Evolutionary conservation across 1,140 invertebrate genomes (phyloP).

Genomic region (Neelides sp.): DNA sequence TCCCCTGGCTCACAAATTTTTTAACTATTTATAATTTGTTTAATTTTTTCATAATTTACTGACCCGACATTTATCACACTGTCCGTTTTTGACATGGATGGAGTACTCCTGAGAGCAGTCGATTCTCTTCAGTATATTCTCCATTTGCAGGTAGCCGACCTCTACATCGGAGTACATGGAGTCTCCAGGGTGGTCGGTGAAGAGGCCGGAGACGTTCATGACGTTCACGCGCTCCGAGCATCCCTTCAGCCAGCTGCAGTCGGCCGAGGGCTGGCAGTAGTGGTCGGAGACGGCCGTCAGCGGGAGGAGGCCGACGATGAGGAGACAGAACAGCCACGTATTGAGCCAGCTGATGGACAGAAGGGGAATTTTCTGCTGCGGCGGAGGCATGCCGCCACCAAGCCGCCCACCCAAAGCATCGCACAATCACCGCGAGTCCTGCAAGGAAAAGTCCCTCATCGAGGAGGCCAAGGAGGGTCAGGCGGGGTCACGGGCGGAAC

Average conservation of each 20-base stretch:
- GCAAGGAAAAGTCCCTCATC: constrained; percentile 13
- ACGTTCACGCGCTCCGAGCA: constrained; percentile 8
- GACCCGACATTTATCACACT: constrained; percentile 26
- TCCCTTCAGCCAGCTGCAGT: constrained; percentile 4
- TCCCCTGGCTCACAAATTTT: no score
- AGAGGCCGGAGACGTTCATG: constrained; percentile 15
- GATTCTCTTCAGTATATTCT: constrained; percentile 21
- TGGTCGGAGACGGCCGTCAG: neutral
- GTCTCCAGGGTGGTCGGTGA: constrained; percentile 20
- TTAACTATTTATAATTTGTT: no score
- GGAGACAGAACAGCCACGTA: neutral
- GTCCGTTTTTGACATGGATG: constrained; percentile 20
- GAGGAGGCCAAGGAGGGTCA: no score
- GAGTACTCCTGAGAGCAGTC: constrained; percentile 28
- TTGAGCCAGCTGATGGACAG: constrained; percentile 18
- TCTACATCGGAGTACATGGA: no score
- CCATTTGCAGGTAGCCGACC: no score
- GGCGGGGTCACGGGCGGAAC: no score
- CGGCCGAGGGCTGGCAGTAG: neutral
- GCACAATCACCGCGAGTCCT: constrained; percentile 30
- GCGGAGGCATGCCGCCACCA: constrained; percentile 31
- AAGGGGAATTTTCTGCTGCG: constrained; percentile 22
- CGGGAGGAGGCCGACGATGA: neutral
- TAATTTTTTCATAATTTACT: no score
- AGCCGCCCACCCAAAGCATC: constrained; percentile 31